These are phyloP conservation scores for Acanthosepion lycidas DNA, from an alignment of 2,888 invertebrate genomes.

Conservation along the genomic window DNA sequence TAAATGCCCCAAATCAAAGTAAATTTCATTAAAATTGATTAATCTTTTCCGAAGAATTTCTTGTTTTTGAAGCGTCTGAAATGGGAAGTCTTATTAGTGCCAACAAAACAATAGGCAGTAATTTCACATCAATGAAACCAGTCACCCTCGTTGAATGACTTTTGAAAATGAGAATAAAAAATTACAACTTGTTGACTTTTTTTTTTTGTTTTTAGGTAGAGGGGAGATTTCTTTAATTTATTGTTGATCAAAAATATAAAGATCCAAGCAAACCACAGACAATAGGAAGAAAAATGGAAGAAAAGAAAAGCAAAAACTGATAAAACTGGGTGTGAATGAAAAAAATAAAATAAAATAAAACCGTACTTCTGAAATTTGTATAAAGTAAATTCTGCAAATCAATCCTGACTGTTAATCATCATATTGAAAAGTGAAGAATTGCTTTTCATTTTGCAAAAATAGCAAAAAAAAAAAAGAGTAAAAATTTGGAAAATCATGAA, in stretches of 20 bases:
- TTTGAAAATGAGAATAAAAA: background rate
- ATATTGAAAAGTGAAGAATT: background rate
- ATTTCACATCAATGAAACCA: background rate
- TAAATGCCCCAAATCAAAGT: background rate
- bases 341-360: no score
- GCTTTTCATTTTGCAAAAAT: background rate
- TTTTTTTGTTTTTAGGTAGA: no score
- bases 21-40: slow-evolving; percentile 33
- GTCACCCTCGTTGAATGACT: background rate
- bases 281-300: no score
- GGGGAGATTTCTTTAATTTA: no score
- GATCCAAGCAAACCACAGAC: no score
- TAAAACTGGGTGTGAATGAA: no score
- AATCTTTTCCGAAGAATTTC: background rate
- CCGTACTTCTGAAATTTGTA: background rate
- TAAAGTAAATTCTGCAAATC: background rate
- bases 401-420: background rate
- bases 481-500: no score
- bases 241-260: no score
- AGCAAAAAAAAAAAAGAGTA: no score
- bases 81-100: background rate
- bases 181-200: background rate
- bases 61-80: background rate
- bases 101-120: background rate
- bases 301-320: no score